Base-by-base conservation (phyloP, 2,888 invertebrate species). In the Xestia sexstrigata region DNA sequence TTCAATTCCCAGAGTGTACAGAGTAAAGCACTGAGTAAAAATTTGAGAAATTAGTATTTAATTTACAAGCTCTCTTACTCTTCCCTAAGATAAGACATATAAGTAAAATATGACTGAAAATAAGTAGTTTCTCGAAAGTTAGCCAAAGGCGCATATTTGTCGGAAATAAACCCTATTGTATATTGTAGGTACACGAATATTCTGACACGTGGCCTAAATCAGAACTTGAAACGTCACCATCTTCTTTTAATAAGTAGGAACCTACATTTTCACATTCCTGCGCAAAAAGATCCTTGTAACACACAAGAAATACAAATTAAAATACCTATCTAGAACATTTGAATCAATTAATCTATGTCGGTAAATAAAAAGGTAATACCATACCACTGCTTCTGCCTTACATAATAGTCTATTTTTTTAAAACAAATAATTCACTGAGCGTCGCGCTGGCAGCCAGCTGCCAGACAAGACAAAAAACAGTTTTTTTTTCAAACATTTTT, bases 381-480 rank as follows among this genome's bases (percentile, higher is more conserved):
- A 39, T 23, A 23, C 11, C 66, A 55, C 7, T 42, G 39, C 9
- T 55, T 65, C 30, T 58, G 39, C 47, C 15, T 15, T 62, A 47
- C 15, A 20, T 55, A 42, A 15, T 15, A 2, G 17, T 74, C 63
- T 82, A 82, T 82, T 82, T 81, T 63, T 35, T 42, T 42, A 35
- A 74, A 82, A 78, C 49, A 55, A 74, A 82, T 2, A 78, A 70
- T 69, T 70, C 39, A 62, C 11, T 13, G 26, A 58, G n/a, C 42
- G 75, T 55, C 67, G 60, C 62, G 4, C 63, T n/a, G n/a, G 35
- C 1, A 68, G 73, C 65, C 68, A 66, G 26, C 68, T 26, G 63
- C 71, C 71, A 82, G 82, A 84, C 76, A 68, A 47, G 47, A 67
- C 74, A 78, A 63, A 83, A 76, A 60, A 74, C 73, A 7, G 39